Base-by-base conservation (phyloP, 2,888 invertebrate genomes). In the Keiferia lycopersicella region DNA sequence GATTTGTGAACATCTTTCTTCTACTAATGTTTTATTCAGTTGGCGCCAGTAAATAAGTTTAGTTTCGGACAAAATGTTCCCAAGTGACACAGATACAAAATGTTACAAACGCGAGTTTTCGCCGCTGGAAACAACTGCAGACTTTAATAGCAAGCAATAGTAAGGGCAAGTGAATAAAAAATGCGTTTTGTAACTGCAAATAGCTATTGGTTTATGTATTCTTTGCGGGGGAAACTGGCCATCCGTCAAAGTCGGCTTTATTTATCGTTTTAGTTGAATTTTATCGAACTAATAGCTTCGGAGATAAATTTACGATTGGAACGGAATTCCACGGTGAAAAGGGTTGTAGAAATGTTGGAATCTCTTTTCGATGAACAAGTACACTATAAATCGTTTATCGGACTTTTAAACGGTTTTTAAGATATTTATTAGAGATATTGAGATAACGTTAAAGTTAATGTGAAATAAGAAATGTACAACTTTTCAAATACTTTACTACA, bases 221-320 rank as follows among this genome's bases (percentile, higher is more conserved):
- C 87, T 88, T 88, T 85, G 81, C 76, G 79, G 85, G 87, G 88
- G 89, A 88, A 86, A 82, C 83, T 80, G 85, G 84, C 83, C 82
- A 91, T 91, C 85, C 88, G 88, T 87, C 86, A 87, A 90, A 90
- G 90, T 89, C 88, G 79, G 81, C 80, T 87, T 87, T 91, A 91
- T 91, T 91, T 91, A 91, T 91, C 88, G 91, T 90, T 89, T 84
- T 86, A 88, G 87, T 88, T 88, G 90, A 90, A 90, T 91, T 90
- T 91, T 91, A 91, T 91, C 89, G 88, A 83, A 90, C 90, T 90
- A 91, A 91, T 91, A 91, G 89, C 83, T 79, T 76, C 73, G 73
- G 87, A 89, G 89, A 91, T 90, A 86, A 82, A 91, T 91, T 90
- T 90, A 89, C 89, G 89, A 88, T 90, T 87, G 88, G 82, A 80